Percentiles rank a stretch among this genome's conserved stretches.
Conservation (phyloP, 2,888 invertebrate species). For the Lasioglossum oenotherae region DNA sequence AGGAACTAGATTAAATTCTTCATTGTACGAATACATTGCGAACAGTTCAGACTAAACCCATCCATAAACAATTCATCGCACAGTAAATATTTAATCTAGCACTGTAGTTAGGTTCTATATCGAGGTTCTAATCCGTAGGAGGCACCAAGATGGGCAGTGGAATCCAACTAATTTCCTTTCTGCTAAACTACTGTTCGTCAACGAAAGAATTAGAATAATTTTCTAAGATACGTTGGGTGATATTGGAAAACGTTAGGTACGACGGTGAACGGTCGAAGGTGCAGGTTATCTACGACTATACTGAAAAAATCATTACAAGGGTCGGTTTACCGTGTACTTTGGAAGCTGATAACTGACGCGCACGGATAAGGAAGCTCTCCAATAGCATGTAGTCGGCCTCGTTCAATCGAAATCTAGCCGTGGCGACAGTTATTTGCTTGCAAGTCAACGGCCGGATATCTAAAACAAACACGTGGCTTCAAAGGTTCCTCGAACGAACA, state of each 20-base stretch:
- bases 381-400: conserved; percentile 30
- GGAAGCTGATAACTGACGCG: not conserved
- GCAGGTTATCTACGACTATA: conserved; percentile 6
- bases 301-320: conserved; percentile 11
- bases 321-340: conserved; percentile 9
- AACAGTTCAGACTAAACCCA: no score
- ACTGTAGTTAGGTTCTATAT: no score
- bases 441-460: conserved; percentile 83
- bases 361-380: conserved; percentile 17
- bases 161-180: no score
- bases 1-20: no score
- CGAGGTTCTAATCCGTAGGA: no score
- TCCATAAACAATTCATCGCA: no score
- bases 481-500: conserved; percentile 63
- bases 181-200: no score
- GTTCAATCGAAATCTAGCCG: conserved; percentile 54
- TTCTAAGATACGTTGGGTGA: not conserved
- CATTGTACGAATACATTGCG: no score
- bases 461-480: conserved; percentile 82
- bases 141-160: no score
- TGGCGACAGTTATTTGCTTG: conserved; percentile 67
- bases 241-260: conserved; percentile 12
- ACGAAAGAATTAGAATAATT: no score
- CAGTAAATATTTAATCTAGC: no score
- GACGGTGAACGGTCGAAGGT: conserved; percentile 12